Evolutionary conservation across 2,113 vertebrate genomes (phyloP), one percentile per base, ranked within the genome.

Genomic region (Lophura nycthemera): DNA sequence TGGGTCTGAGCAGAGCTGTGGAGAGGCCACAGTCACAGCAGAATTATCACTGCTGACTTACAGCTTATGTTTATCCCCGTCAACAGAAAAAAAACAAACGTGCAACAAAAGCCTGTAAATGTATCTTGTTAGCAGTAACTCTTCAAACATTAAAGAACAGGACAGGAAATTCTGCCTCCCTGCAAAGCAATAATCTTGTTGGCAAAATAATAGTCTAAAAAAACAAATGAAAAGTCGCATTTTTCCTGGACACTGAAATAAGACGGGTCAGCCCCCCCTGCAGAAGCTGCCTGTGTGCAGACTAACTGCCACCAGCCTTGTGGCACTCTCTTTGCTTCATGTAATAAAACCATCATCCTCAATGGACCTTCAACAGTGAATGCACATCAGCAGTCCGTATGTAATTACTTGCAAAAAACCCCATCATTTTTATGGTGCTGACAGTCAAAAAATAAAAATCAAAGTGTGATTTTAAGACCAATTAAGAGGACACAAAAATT

Each of bases 61-160:
- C 25, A 34, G 59, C 61, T 61, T 19, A 0, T 5, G 3, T 6
- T 8, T 43, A 63, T 7, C 43, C 21, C 40, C 7, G 0, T 4
- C 61, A 50, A 8, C 27, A 29, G 24, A 25, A 14, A 24, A 21
- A 13, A 13, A 52, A 8, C 19, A 29, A 36, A 8, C 48, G n/a
- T 0, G 1, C 34, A 24, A 19, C 17, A 25, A 5, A n/a, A 25
- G 3, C 9, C 52, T 36, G 7, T 40, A 48, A 17, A 70, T n/a
- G 13, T 1, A 2, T 11, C 70, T 48, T 14, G 27, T 54, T 54
- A 54, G 27, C 52, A 17, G 29, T 11, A n/a, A 50, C 24, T 20
- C 57, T 13, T 63, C 7, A 27, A 45, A 36, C 36, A 7, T 27
- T 3, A 30, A 34, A 25, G 47, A 56, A 21, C 18, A 27, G 52